phyloP scores from a whole-genome alignment of 1,140 invertebrate species.

The Cheumatopsyche charites region DNA sequence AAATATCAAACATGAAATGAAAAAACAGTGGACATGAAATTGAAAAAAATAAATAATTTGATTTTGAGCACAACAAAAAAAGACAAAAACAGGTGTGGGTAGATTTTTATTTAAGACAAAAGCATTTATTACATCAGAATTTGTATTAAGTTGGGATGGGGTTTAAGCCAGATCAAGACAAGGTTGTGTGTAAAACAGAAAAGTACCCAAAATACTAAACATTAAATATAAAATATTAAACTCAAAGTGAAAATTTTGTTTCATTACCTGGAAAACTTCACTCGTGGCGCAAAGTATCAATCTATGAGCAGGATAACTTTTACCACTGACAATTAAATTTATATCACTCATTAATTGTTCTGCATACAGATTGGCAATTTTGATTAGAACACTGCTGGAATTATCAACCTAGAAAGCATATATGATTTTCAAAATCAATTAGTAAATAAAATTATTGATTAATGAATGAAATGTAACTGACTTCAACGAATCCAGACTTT shows the following conservation, averaged over 20 bases:
- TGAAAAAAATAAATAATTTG: conserved; percentile 10
- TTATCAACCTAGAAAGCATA: conserved; percentile 72
- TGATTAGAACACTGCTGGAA: conserved; percentile 76
- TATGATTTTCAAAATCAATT: background rate
- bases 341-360: conserved; percentile 88
- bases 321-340: conserved; percentile 77
- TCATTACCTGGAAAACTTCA: conserved; percentile 88
- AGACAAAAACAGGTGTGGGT: no score
- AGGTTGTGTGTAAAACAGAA: no score
- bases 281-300: conserved; percentile 93
- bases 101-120: no score
- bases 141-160: no score
- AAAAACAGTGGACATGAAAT: no score
- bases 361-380: conserved; percentile 82
- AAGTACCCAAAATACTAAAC: no score
- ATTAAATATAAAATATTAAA: conserved; percentile 14
- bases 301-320: conserved; percentile 86
- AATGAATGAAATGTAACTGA: background rate
- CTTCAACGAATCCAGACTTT: conserved; percentile 3
- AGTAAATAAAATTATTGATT: background rate
- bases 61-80: background rate
- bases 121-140: no score
- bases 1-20: no score
- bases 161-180: no score
- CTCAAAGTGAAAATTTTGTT: background rate